Base-by-base conservation (phyloP, 2,797 vertebrate species). In the Paguma larvata region DNA sequence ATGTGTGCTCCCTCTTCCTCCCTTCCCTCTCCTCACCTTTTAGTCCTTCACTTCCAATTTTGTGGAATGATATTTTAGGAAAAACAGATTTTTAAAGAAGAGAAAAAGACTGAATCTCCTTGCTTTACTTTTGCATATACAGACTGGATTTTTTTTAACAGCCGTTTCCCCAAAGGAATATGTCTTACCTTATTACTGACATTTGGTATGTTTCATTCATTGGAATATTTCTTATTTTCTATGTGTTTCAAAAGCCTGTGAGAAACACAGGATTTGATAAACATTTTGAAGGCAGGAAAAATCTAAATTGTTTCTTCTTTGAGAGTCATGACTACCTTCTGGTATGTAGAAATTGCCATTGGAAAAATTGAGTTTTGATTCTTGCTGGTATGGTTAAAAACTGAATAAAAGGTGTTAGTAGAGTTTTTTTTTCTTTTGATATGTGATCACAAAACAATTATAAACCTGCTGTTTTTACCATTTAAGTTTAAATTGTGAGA, bases 111-210 rank as follows among this genome's bases (percentile, higher is more conserved):
- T 98, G 98, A 98, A 98, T 99, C 99, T 99, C 98, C 99, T 98
- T 98, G 97, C 98, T 98, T 95, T 98, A 98, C 98, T 97, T 97
- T 98, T 98, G 98, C 98, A 97, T 98, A 98, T 97, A 98, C 1
- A 97, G 99, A 99, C 98, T 99, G 98, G 98, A 98, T 98, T 98
- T 98, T 98, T 96, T 95, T 77, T 8, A 98, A 98, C 97, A 96
- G 98, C 98, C 98, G 91, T 98, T 98, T 98, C 99, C 99, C 99
- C 99, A 99, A 99, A 99, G 99, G 99, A 99, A 99, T 99, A 99
- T 98, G 89, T 98, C 59, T 96, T 93, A 77, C 86, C 86, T 97
- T 98, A 99, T 99, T 99, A 99, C 99, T 99, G 99, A 99, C 99
- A 99, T 91, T 96, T 91, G 99, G 99, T 99, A 99, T 99, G 98